Conservation (phyloP, 2,113 vertebrate genomes). For the Misgurnus mizolepis region DNA sequence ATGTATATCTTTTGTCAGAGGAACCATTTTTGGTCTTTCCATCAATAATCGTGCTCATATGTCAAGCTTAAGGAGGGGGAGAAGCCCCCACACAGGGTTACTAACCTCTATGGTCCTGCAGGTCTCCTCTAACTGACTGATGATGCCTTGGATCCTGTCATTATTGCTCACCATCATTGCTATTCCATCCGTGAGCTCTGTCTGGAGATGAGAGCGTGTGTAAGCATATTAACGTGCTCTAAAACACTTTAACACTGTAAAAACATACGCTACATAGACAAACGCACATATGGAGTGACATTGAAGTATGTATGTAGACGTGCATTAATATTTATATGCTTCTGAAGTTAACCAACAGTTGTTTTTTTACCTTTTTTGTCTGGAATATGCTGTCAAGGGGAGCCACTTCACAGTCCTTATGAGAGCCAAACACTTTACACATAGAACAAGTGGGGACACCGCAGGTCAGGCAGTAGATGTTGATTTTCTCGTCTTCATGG, state of each 20-base stretch:
- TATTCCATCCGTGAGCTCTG: constrained; percentile 91
- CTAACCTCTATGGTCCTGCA: constrained; percentile 91
- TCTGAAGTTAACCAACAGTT: background rate
- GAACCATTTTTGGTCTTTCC: constrained; percentile 46
- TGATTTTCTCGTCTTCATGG: constrained; percentile 92
- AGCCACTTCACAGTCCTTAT: constrained; percentile 94
- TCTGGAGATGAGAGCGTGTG: constrained; percentile 67
- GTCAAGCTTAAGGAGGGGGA: constrained; percentile 36
- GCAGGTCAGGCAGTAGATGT: constrained; percentile 93
- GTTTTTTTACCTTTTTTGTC: constrained; percentile 84
- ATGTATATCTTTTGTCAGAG: constrained; percentile 44
- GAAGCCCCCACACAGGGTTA: constrained; percentile 49
- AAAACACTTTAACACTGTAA: background rate
- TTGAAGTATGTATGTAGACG: background rate
- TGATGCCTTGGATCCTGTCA: constrained; percentile 88
- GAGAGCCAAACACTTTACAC: constrained; percentile 94
- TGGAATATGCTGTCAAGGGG: constrained; percentile 88
- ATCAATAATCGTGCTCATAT: constrained; percentile 49
- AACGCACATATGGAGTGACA: background rate
- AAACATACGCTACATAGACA: constrained; percentile 4
- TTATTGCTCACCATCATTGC: constrained; percentile 90
- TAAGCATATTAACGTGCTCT: constrained; percentile 42
- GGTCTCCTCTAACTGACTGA: constrained; percentile 91
- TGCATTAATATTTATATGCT: background rate
- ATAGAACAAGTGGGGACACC: constrained; percentile 91